phyloP scores from a whole-genome alignment of 2,113 vertebrate genomes.

The Tympanuchus pallidicinctus region DNA sequence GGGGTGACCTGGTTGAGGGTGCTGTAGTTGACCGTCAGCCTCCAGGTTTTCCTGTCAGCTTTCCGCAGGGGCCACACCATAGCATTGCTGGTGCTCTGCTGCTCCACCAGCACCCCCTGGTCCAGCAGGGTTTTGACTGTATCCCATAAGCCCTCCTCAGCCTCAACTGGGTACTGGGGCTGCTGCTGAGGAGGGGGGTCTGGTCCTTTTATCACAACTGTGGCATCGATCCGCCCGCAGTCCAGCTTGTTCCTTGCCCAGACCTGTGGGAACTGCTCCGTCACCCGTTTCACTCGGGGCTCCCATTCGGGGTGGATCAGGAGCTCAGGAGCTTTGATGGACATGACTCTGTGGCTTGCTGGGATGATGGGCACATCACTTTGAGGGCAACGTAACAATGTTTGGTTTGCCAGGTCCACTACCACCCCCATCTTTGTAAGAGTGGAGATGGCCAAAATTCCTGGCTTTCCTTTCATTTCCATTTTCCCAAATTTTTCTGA shows the following conservation, averaged over 20 bases:
- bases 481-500: slow-evolving; percentile 67
- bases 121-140: slow-evolving; percentile 37
- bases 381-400: slow-evolving; percentile 1
- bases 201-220: neutral
- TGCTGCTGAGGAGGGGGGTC: slow-evolving; percentile 35
- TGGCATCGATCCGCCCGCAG: slow-evolving; percentile 1
- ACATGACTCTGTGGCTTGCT: slow-evolving; percentile 47
- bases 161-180: slow-evolving; percentile 33
- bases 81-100: slow-evolving; percentile 12
- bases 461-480: slow-evolving; percentile 42
- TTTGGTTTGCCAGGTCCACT: slow-evolving; percentile 58
- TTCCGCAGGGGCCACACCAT: slow-evolving; percentile 49
- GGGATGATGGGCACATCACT: neutral
- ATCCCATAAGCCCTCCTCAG: slow-evolving; percentile 43
- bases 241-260: slow-evolving; percentile 64
- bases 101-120: slow-evolving; percentile 38
- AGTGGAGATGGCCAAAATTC: neutral
- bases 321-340: slow-evolving; percentile 51
- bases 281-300: slow-evolving; percentile 55
- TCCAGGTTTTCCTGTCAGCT: slow-evolving; percentile 42
- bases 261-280: slow-evolving; percentile 33
- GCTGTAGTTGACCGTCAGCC: slow-evolving; percentile 17
- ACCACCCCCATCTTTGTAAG: slow-evolving; percentile 51
- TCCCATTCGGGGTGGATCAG: slow-evolving; percentile 60
- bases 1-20: slow-evolving; percentile 28